Base-by-base conservation (phyloP, 2,888 invertebrate genomes). In the Anthophora plumipes region DNA sequence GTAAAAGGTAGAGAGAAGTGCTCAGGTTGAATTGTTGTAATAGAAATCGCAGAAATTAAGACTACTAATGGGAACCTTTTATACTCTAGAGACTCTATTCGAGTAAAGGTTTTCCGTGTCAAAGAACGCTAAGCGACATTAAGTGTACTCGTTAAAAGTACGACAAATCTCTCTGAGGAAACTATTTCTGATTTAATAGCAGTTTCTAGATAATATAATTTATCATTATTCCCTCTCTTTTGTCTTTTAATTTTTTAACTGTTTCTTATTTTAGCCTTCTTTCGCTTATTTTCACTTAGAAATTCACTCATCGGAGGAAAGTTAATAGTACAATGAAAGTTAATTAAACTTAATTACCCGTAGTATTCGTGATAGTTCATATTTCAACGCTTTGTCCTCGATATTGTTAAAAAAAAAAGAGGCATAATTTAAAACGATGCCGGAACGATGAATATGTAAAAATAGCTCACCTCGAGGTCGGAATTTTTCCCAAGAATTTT, bases 31-130 rank as follows among this genome's bases (percentile, higher is more conserved):
- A 17, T 8, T 61, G 43, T 14, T 46, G 25, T 37, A 69, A 20
- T 9, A 57, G 11, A 52, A 37, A 48, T 9, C 14, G 12, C 8
- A 52, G 12, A 50, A 64, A 37, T 25, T 9, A 41, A 60, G 41
- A 8, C n/a, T 25, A 25, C 17, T 46, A 61, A 8, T 7, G 12
- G 17, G 46, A 48, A 61, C 7, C 46, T 14, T 57, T 20, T n/a
- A 31, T 25, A 20, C 22, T 41, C 22, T 17, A 4, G 37, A 11
- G 22, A 11, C 14, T 5, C 17, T 6, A 6, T 14, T n/a, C 43
- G 14, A 43, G 50, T 22, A 41, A 39, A 17, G 60, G 48, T 50
- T 50, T 70, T 17, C 39, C 8, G 12, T 70, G 22, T 50, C 69
- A 70, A 70, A 50, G 69, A 48, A 48, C 2, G 39, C 2, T 14